Percentiles rank a stretch among this genome's conserved stretches.
Evolutionary conservation across 2,797 vertebrate species (phyloP).

Genomic region (Protosalanx chinensis): DNA sequence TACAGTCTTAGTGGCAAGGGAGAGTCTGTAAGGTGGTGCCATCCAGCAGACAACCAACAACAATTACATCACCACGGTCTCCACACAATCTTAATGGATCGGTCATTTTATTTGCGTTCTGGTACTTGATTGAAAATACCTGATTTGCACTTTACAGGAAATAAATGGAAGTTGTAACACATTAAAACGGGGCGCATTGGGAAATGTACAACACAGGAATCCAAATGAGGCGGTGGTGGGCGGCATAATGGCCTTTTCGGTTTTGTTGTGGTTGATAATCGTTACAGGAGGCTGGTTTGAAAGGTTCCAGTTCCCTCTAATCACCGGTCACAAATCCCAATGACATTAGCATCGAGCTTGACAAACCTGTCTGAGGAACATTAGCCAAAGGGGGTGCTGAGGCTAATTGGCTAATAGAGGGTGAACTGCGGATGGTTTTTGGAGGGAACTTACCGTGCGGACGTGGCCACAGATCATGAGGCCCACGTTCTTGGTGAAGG

Average conservation of each 20-base stretch:
- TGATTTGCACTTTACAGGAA: not conserved
- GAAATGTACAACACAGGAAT: slow-evolving; percentile 3
- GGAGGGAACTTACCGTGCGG: slow-evolving; percentile 78
- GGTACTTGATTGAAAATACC: not conserved
- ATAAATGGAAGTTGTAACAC: not conserved
- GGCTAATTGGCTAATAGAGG: too few relatives aligned
- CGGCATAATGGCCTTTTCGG: too few relatives aligned
- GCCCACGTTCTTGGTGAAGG: slow-evolving; percentile 96
- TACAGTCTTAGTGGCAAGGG: slow-evolving; percentile 22
- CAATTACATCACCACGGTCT: slow-evolving; percentile 33
- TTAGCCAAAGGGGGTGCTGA: too few relatives aligned
- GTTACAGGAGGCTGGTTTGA: not conserved
- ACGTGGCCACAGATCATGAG: slow-evolving; percentile 96
- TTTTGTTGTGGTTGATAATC: too few relatives aligned
- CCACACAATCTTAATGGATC: slow-evolving; percentile 22
- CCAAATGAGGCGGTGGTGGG: not conserved
- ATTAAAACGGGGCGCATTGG: not conserved
- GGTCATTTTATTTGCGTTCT: not conserved
- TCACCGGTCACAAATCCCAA: not conserved
- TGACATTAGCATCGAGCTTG: not conserved
- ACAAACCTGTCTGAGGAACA: too few relatives aligned
- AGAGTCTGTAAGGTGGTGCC: slow-evolving; percentile 31
- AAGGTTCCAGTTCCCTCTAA: not conserved
- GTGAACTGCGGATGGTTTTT: not conserved
- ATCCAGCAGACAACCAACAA: slow-evolving; percentile 16